Evolutionary conservation across 2,888 invertebrate genomes (phyloP).

Genomic region (Pristionchus exspectatus): DNA sequence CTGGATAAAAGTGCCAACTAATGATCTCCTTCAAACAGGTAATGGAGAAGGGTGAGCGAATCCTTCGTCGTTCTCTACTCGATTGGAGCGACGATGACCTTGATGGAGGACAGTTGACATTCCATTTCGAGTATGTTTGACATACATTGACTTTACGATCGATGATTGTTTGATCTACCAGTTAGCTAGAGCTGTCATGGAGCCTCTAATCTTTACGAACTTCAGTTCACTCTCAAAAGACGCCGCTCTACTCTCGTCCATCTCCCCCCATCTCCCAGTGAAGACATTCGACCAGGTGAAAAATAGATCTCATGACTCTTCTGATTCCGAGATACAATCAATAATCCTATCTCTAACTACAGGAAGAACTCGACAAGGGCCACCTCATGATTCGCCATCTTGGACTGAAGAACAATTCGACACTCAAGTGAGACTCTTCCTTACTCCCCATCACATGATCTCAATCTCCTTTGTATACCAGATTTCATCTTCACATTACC

Average conservation of each 20-base stretch:
- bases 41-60: conserved; percentile 71
- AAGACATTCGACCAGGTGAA: conserved; percentile 63
- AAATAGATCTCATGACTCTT: neutral
- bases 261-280: conserved; percentile 67
- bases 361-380: conserved; percentile 52
- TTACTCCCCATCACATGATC: too few relatives aligned
- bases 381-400: conserved; percentile 67
- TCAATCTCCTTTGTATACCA: too few relatives aligned
- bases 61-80: conserved; percentile 69
- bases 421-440: conserved; percentile 54
- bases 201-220: too few relatives aligned
- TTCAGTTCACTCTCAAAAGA: conserved; percentile 58
- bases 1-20: too few relatives aligned
- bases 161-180: neutral
- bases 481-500: too few relatives aligned
- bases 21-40: neutral
- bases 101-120: conserved; percentile 65
- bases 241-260: conserved; percentile 67
- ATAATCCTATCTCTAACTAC: neutral
- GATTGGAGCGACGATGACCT: conserved; percentile 74
- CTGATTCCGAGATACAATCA: neutral
- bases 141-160: neutral
- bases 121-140: conserved; percentile 63
- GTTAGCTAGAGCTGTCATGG: neutral
- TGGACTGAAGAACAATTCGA: conserved; percentile 60